These are phyloP conservation scores for Hesperophylax magnus DNA, from an alignment of 1,140 invertebrate genomes.

Conservation along the genomic window DNA sequence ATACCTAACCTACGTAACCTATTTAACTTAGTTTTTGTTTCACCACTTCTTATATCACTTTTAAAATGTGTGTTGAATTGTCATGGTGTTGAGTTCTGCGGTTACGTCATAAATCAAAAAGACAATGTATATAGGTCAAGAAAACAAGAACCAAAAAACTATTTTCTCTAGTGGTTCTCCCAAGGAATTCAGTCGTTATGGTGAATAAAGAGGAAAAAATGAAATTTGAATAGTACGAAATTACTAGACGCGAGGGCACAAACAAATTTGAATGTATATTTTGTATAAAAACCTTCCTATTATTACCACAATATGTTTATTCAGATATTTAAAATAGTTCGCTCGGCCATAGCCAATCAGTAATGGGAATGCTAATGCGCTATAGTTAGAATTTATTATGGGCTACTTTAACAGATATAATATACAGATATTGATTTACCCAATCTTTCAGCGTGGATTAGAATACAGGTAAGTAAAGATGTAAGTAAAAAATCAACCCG, in stretches of 20 bases:
- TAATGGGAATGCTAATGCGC: not conserved
- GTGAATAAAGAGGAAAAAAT: constrained; percentile 34
- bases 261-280: not conserved
- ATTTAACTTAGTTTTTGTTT: too few relatives aligned
- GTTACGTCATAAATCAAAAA: too few relatives aligned
- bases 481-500: too few relatives aligned
- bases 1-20: too few relatives aligned
- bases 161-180: constrained; percentile 9
- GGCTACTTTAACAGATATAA: too few relatives aligned
- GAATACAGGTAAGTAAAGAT: too few relatives aligned
- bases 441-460: too few relatives aligned
- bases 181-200: constrained; percentile 23
- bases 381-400: too few relatives aligned
- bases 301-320: constrained; percentile 14
- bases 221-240: constrained; percentile 24
- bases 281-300: not conserved
- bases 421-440: too few relatives aligned
- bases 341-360: not conserved
- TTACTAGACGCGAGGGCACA: not conserved
- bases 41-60: too few relatives aligned
- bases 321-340: constrained; percentile 24
- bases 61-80: too few relatives aligned
- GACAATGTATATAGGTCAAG: not conserved
- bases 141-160: not conserved
- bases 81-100: too few relatives aligned